Conservation (phyloP, 2,113 vertebrate species). For the Ptilorrhoa leucosticta region DNA sequence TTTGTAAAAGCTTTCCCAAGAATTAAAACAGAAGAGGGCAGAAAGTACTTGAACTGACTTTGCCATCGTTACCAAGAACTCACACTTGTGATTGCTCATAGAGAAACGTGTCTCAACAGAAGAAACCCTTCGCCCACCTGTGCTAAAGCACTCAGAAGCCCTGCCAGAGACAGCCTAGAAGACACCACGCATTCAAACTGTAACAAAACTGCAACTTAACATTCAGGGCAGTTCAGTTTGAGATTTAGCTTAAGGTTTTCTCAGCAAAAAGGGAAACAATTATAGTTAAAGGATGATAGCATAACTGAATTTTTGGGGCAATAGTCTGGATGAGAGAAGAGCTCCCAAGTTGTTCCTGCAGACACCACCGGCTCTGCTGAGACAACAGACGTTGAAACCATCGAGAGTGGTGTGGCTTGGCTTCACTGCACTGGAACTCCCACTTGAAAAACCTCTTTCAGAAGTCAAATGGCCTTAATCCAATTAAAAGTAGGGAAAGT, state of each 20-base stretch:
- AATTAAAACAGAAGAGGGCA: background rate
- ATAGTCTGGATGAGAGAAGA: background rate
- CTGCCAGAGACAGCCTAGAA: background rate
- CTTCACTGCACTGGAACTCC: background rate
- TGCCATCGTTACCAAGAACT: background rate
- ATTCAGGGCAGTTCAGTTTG: background rate
- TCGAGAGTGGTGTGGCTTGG: fast-evolving
- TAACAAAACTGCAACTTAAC: background rate
- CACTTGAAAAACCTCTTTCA: background rate
- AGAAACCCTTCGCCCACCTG: background rate
- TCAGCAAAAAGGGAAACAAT: background rate
- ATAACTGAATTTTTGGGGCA: background rate
- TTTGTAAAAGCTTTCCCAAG: background rate
- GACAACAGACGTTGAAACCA: fast-evolving
- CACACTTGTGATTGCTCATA: background rate
- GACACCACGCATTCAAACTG: fast-evolving
- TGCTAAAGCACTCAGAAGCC: background rate
- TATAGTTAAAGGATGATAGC: background rate
- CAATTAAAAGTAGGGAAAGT: background rate
- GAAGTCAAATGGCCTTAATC: background rate
- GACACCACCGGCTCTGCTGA: background rate
- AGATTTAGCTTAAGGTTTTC: background rate
- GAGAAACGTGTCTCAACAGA: background rate
- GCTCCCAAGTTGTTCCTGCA: fast-evolving
- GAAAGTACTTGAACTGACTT: background rate